Evolutionary conservation across 92 coral and sea anemone species (phyloP).

Genomic region (Umimayanthus chanpuru): DNA sequence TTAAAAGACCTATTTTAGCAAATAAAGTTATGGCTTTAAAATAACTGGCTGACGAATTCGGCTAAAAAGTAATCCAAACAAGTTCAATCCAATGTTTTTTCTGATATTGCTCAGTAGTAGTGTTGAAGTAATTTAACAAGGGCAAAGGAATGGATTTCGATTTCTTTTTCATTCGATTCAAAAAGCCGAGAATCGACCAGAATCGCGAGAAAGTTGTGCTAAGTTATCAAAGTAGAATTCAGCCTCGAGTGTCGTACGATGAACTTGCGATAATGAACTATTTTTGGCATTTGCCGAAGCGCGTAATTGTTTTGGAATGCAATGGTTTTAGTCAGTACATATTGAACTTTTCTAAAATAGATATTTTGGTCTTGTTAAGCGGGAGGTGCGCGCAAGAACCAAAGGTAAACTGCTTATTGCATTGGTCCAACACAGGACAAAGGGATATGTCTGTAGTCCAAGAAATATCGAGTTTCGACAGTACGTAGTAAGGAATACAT

Average conservation of each 20-base stretch:
- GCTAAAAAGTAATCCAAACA: not conserved
- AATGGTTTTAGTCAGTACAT: no score
- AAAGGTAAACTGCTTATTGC: no score
- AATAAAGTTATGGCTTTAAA: not conserved
- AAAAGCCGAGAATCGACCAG: not conserved
- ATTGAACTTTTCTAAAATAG: no score
- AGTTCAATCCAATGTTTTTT: no score
- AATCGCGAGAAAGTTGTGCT: not conserved
- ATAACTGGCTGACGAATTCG: not conserved
- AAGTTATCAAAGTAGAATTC: not conserved
- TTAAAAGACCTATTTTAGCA: no score
- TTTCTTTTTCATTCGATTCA: not conserved
- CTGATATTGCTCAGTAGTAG: not conserved
- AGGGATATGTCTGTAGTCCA: no score
- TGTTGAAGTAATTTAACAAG: not conserved
- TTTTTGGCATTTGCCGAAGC: not conserved
- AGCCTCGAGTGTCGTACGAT: not conserved
- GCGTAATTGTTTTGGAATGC: not conserved
- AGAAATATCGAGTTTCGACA: no score
- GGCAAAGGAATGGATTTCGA: not conserved
- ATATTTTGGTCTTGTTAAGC: no score
- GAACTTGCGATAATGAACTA: not conserved
- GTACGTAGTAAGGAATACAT: no score
- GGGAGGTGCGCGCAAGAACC: no score
- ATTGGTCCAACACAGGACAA: no score